Evolutionary conservation across 35 echinoderm and acorn worm species (phyloP).

Genomic region (Apostichopus parvimensis): DNA sequence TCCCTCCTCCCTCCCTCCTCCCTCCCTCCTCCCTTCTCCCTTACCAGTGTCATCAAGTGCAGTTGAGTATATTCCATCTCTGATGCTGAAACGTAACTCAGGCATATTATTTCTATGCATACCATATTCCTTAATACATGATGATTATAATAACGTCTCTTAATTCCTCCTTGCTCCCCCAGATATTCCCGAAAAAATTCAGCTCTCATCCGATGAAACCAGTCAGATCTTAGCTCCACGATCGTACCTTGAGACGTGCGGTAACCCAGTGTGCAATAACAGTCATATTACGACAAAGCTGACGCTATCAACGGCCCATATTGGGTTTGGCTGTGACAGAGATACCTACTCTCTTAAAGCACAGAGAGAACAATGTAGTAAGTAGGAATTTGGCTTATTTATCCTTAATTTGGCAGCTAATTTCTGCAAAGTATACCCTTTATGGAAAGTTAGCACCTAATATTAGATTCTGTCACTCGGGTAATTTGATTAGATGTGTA

Average conservation of each 20-base stretch:
- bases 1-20: no score
- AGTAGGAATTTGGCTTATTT: conserved; percentile 13
- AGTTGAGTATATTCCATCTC: no score
- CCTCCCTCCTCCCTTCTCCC: no score
- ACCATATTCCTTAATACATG: no score
- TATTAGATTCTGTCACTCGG: not conserved
- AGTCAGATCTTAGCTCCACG: conserved; percentile 56
- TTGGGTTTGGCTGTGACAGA: conserved; percentile 92
- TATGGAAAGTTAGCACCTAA: not conserved
- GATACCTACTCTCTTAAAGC: conserved; percentile 86
- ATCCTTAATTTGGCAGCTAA: no score
- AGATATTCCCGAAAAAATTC: conserved; percentile 80
- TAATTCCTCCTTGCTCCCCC: not conserved
- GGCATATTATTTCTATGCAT: no score
- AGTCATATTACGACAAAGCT: conserved; percentile 68
- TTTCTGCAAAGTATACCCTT: not conserved
- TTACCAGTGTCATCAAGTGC: no score
- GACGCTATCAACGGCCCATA: conserved; percentile 77
- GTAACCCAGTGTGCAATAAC: conserved; percentile 64
- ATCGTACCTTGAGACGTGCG: conserved; percentile 83
- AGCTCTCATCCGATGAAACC: conserved; percentile 61
- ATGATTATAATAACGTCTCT: not conserved
- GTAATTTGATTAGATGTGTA: not conserved
- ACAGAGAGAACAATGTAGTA: conserved; percentile 78
- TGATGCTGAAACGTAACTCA: no score